phyloP scores from a whole-genome alignment of 2,797 vertebrate genomes.

The Loriculus beryllinus region DNA sequence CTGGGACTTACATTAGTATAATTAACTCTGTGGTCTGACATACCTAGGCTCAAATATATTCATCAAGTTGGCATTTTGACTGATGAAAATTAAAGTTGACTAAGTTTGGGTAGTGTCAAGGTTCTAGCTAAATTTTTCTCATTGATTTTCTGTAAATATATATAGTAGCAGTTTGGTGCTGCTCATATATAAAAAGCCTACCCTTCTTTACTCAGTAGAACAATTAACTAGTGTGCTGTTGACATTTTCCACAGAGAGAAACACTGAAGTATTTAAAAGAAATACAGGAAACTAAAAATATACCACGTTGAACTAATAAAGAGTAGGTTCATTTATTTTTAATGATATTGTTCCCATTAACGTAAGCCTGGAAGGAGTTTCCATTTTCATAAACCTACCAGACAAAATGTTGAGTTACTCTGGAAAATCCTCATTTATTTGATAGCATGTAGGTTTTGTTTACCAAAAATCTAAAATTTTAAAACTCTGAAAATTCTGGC shows the following conservation, averaged over 20 bases:
- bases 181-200: not conserved
- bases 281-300: conserved; percentile 35
- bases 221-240: conserved; percentile 11
- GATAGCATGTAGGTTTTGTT: not conserved
- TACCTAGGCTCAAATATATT: not conserved
- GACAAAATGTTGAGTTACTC: not conserved
- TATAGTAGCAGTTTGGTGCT: not conserved
- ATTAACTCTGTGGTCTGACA: conserved; percentile 3
- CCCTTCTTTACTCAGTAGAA: not conserved
- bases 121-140: not conserved
- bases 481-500: not conserved
- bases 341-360: not conserved
- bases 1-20: not conserved
- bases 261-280: not conserved
- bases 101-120: conserved; percentile 12
- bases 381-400: conserved; percentile 1
- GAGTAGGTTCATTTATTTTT: conserved; percentile 28
- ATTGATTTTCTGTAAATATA: conserved; percentile 37
- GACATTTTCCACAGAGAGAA: conserved; percentile 10
- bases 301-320: not conserved
- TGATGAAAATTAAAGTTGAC: conserved; percentile 29
- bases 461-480: not conserved
- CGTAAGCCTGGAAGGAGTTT: not conserved
- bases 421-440: not conserved
- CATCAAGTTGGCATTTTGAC: conserved; percentile 25